phyloP scores from a whole-genome alignment of 2,888 invertebrate species.

The Polydrusus pterygomalis region DNA sequence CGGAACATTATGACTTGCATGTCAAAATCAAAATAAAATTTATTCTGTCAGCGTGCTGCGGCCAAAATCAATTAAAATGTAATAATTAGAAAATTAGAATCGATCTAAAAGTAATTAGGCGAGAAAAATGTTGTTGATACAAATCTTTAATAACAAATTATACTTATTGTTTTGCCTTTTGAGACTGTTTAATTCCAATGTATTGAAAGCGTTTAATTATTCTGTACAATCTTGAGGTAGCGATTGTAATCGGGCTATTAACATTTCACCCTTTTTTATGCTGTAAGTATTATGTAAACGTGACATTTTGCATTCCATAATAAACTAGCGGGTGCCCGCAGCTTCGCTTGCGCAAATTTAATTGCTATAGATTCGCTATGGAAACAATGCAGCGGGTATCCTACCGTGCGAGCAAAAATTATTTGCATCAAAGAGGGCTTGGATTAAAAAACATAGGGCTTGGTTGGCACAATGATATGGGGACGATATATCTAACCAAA shows the following conservation, averaged over 20 bases:
- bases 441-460: too few species aligned
- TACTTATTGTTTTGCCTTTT: constrained; percentile 20
- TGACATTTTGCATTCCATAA: background rate
- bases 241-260: background rate
- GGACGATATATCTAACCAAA: too few species aligned
- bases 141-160: constrained; percentile 21
- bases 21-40: constrained; percentile 37
- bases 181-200: background rate
- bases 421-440: too few species aligned
- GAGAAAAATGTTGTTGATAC: constrained; percentile 7
- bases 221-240: constrained; percentile 2
- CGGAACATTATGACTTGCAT: constrained; percentile 36
- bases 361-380: too few species aligned
- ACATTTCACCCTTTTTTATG: background rate
- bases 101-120: constrained; percentile 22
- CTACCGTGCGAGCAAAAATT: too few species aligned
- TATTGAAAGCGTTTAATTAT: constrained; percentile 13
- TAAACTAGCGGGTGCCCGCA: too few species aligned
- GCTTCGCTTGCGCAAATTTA: too few species aligned
- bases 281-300: background rate
- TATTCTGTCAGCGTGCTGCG: constrained; percentile 9
- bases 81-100: constrained; percentile 42
- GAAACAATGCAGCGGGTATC: too few species aligned
- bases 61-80: constrained; percentile 33
- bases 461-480: too few species aligned